Evolutionary conservation across 2,797 vertebrate species (phyloP).

Genomic region (Bradypodion pumilum): DNA sequence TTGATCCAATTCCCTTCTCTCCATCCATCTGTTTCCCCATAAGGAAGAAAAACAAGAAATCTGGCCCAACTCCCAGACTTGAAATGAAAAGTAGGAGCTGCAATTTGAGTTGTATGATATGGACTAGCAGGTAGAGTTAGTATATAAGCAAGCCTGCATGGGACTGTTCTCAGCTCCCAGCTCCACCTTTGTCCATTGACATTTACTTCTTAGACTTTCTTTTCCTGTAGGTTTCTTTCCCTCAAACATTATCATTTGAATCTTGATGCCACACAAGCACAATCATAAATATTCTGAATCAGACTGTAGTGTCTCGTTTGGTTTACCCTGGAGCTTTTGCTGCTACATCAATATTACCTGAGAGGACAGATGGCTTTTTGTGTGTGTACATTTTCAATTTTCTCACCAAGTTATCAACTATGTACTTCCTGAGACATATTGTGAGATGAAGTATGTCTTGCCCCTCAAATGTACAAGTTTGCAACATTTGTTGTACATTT

Average conservation of each 20-base stretch:
- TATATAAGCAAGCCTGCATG: background rate
- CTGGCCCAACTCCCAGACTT: slow-evolving; percentile 65
- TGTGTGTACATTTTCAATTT: background rate
- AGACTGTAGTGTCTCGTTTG: background rate
- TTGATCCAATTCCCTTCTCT: slow-evolving; percentile 62
- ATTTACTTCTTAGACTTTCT: no score
- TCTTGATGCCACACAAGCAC: no score
- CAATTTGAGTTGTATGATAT: background rate
- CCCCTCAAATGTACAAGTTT: background rate
- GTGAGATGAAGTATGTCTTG: background rate
- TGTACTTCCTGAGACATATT: background rate
- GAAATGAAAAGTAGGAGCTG: slow-evolving; percentile 22
- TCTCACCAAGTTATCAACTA: background rate
- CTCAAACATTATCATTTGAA: background rate
- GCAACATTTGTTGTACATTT: background rate
- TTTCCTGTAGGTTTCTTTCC: background rate
- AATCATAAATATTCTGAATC: background rate
- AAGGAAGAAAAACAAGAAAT: slow-evolving; percentile 61
- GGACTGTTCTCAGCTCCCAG: background rate
- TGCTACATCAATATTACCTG: background rate
- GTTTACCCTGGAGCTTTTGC: background rate
- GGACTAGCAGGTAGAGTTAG: background rate
- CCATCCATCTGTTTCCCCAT: slow-evolving; percentile 76
- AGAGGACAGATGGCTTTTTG: background rate
- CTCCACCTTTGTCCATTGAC: background rate